Evolutionary conservation across 2,113 vertebrate genomes (phyloP), one percentile per base, ranked within the genome.

Genomic region (Oreotrochilus melanogaster): DNA sequence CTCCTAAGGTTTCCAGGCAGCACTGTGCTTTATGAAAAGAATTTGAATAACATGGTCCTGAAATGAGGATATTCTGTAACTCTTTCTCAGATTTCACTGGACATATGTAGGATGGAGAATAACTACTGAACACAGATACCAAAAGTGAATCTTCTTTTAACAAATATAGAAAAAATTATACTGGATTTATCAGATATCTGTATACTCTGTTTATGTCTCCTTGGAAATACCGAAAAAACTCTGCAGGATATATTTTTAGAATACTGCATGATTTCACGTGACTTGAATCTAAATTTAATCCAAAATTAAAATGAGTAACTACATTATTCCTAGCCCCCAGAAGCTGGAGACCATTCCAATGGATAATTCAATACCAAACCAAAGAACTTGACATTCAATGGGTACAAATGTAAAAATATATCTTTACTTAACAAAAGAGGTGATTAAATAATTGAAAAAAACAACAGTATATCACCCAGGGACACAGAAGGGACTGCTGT

Each of bases 221-320:
- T 60, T n/a, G 86, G 61, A 53, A 91, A 91, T 60, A 66, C 57
- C 19, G 67, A 28, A 67, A 33, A 89, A 86, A 60, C 27, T 82
- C 78, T 86, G 64, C 64, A 79, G 1, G 5, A 42, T 53, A 7
- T 93, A 91, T 96, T 95, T 96, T 95, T 95, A 89, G 80, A 69
- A 78, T 67, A 15, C 83, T 95, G 80, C 73, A 84, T 80, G 70
- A 91, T 95, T 95, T 95, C 93, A 96, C 28, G 10, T 87, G 94
- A 93, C 58, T 74, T 61, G 86, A 70, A 67, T 92, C 86, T 91
- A 96, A 78, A 92, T 81, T 93, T 93, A 92, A 84, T 66, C 57
- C 39, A 45, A 92, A 95, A 93, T 84, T 89, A 78, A 92, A 91
- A 84, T 69, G 48, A 92, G 58, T 91, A 93, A 72, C 53, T 48